A percentile compares a stretch with the other conserved stretches of the same genome.
Conservation (phyloP, 1,140 invertebrate species). For the Kradibia gibbosae region DNA sequence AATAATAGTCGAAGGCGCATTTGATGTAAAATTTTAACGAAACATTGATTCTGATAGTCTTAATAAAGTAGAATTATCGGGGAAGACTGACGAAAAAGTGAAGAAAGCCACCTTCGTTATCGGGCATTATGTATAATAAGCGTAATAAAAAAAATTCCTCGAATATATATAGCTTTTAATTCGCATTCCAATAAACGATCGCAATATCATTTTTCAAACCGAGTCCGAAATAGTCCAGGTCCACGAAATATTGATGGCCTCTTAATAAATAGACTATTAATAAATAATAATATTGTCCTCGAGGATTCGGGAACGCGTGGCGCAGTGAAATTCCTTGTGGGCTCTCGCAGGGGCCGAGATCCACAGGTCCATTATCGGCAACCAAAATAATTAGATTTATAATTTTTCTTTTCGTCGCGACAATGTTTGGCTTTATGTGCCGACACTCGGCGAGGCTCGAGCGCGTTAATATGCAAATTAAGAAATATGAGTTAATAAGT, state of each 20-base stretch:
- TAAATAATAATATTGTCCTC: background rate
- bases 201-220: background rate
- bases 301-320: no score
- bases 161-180: background rate
- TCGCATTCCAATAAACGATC: background rate
- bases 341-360: background rate
- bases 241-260: background rate
- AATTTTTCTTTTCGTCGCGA: conserved; percentile 20
- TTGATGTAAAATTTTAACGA: background rate
- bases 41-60: background rate
- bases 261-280: background rate
- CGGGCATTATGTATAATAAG: background rate
- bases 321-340: background rate
- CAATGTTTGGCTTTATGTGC: conserved; percentile 29
- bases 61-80: background rate
- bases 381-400: conserved; percentile 17
- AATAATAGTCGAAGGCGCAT: background rate
- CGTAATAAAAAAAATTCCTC: background rate
- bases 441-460: background rate
- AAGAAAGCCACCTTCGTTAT: background rate
- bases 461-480: conserved; percentile 47
- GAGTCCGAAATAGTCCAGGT: background rate
- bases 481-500: conserved; percentile 48
- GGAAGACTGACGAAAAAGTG: background rate
- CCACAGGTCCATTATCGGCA: background rate